Base-by-base conservation (phyloP, 2,888 invertebrate species). In the Cerastoderma edule region DNA sequence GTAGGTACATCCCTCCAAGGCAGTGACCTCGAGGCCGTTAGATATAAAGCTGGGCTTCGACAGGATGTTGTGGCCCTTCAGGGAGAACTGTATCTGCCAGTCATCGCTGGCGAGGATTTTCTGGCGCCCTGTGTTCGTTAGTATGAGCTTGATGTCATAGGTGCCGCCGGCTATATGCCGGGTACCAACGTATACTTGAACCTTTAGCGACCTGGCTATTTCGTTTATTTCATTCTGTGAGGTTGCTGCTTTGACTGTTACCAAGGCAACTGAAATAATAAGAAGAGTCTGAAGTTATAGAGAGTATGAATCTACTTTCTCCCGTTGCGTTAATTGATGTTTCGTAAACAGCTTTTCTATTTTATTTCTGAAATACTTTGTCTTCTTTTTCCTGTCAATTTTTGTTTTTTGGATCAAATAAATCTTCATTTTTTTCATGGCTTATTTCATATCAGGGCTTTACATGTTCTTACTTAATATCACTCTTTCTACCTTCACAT, bases 161-260 rank as follows among this genome's bases (percentile, higher is more conserved):
- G 28, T 56, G 0, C 72, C 46, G 2, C 65, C 66, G 4, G 78
- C 64, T 44, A 65, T 64, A 2, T 83, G 80, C 54, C 82, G 83
- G 4, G 83, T 81, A 6, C 66, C 44, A 0, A 84, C 78, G 6
- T 48, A 54, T 63, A 83, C 75, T 30, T 46, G 54, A 8, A 86
- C 63, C 10, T 77, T 30, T 6, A 86, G 50, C 0, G 67, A 60
- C 1, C 53, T 22, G 10, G 84, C 84, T 24, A 83, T 50, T 6
- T 53, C 48, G 57, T 83, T 74, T 24, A 85, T 57, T n/a, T 72
- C 65, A 13, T 13, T 44, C 32, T 78, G 75, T 33, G 72, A 65
- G 6, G 35, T 39, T 35, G 54, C 35, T 22, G 33, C 24, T 67
- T 53, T 27, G 1, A 16, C 39, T 1, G 39, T 33, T 27, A 54